Base-by-base conservation (phyloP, 64 coral and sea anemone genomes). In the Dendronephthya gigantea region DNA sequence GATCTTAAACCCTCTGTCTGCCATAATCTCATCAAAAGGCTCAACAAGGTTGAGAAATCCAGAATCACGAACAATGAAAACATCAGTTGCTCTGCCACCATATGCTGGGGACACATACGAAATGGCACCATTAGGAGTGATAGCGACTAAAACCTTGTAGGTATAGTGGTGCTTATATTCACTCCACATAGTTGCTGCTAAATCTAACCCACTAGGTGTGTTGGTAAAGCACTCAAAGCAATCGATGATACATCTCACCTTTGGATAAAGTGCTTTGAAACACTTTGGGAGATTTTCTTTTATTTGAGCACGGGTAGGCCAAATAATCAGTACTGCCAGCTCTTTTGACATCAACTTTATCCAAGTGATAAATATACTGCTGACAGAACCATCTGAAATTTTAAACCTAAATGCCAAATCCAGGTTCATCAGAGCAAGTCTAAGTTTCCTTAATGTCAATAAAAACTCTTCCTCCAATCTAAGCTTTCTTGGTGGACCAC, bases 291-390 rank as follows among this genome's bases (percentile, higher is more conserved):
- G 40, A 28, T 51, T 89, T 83, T 59, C 65, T 48, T 81, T 87
- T 15, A 87, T 40, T 79, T 79, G 68, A 43, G 41, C 14, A 34
- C 40, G 31, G 32, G 23, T 81, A 12, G 66, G 86, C 86, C 86
- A 87, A 7, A 88, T 25, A 22, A 88, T 89, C 52, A 92, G 45
- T 7, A 92, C 91, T 51, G 51, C 86, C 33, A 92, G 84, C 29
- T 92, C 84, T 23, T 92, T 89, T n/a, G 83, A 92, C 45, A 85
- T 82, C 0, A 92, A 56, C 83, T 89, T 89, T 23, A 92, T 31
- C 87, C 76, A 92, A 47, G 87, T 92, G 16, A 89, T 92, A 17
- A 92, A 93, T 39, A 69, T 83, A 76, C 84, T 89, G 28, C 87
- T 93, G 31, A 69, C 81, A 56, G 76, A 87, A 19, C 39, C 49